Evolutionary conservation across 2,888 invertebrate species (phyloP).

Genomic region (Morinoia aosen): DNA sequence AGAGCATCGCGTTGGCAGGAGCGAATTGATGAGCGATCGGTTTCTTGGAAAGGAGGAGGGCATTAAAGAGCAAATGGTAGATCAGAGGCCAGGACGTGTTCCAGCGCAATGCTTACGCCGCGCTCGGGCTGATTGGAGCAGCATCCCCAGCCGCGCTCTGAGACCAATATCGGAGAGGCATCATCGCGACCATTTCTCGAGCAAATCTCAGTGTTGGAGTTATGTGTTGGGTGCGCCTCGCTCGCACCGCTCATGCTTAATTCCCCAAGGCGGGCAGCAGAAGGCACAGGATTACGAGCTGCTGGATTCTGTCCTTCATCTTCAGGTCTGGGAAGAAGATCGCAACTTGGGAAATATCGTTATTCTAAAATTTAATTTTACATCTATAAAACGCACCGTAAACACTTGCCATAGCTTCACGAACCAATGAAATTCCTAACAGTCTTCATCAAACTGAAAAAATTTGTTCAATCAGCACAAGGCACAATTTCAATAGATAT

Average conservation of each 20-base stretch:
- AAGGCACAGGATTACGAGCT: not conserved
- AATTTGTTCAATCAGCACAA: no score
- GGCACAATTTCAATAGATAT: no score
- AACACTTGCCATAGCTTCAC: not conserved
- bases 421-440: not conserved
- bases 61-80: conserved; percentile 39
- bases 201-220: conserved; percentile 5
- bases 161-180: conserved; percentile 29
- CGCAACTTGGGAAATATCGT: not conserved
- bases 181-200: conserved; percentile 29
- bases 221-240: not conserved
- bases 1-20: not conserved
- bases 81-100: conserved; percentile 30
- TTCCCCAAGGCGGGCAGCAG: not conserved
- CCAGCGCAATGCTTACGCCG: conserved; percentile 41
- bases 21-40: not conserved
- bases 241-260: not conserved
- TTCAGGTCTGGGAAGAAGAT: not conserved
- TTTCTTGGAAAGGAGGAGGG: not conserved
- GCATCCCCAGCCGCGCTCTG: not conserved
- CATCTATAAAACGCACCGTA: not conserved
- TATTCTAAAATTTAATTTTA: not conserved
- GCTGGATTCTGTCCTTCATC: not conserved
- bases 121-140: conserved; percentile 6
- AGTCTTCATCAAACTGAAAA: no score